Evolutionary conservation across 1,140 invertebrate genomes (phyloP), one percentile per base, ranked within the genome.

Genomic region (Drosophila kanapiae): DNA sequence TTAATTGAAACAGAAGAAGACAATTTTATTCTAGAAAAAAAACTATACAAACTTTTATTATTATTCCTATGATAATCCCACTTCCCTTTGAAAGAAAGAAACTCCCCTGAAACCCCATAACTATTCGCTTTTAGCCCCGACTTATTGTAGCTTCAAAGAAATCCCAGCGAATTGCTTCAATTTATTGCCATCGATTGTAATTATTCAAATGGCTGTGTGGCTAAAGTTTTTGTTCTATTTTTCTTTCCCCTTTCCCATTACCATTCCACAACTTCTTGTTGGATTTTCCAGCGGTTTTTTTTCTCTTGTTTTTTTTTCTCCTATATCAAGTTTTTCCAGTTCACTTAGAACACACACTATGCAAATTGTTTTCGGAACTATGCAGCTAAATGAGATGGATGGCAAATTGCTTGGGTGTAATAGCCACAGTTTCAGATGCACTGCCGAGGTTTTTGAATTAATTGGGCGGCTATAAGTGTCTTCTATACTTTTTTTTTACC

Each of bases 101-200:
- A 23, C 4, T 14, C 3, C 13, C 11, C 6, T 23, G 3, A n/a
- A 51, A 35, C n/a, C 14, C 49, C 49, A 42, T 45, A 62, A 45
- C 38, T 37, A 16, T 14, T 13, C n/a, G 4, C 4, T 2, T 43
- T 14, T 51, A 35, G 43, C n/a, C 4, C 3, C 1, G 0, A 40
- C 40, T 16, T 8, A 57, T 40, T 42, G 29, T 23, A 31, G 10
- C 38, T 7, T 70, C 64, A 67, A 35, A 53, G 62, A 53, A 69
- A 68, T 69, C 40, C 35, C 47, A 33, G 23, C 38, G 18, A 59
- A 74, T 65, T n/a, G 51, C 53, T 76, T 67, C 40, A 68, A 62
- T 85, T 76, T 72, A 72, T 86, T 67, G 63, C 59, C 64, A 71
- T 87, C 67, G 63, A 76, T 82, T 79, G 65, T 79, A 87, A 86